Conservation (phyloP, 2,888 invertebrate species). For the Sarcophaga rosellei region DNA sequence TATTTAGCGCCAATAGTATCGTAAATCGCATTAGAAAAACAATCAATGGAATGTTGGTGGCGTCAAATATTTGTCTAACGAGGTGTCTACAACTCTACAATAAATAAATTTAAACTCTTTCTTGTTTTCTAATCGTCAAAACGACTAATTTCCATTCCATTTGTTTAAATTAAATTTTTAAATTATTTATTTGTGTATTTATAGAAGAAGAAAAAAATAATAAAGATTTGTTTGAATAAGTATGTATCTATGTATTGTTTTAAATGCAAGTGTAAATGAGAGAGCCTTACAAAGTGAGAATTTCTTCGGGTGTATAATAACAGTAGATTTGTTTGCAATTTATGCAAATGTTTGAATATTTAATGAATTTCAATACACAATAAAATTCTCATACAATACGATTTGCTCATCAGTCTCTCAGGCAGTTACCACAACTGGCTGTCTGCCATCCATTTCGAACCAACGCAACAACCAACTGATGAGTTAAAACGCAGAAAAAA, state of each 20-base stretch:
- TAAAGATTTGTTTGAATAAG: slow-evolving; percentile 44
- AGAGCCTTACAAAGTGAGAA: slow-evolving; percentile 3
- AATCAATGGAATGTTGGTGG: slow-evolving; percentile 54
- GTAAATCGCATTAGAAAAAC: slow-evolving; percentile 39
- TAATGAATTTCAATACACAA: slow-evolving; percentile 47
- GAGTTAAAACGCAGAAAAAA: background rate
- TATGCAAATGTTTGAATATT: slow-evolving; percentile 65
- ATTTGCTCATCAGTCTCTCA: no score
- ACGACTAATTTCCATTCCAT: slow-evolving; percentile 50
- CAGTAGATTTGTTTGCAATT: slow-evolving; percentile 55
- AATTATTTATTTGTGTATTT: background rate
- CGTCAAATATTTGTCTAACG: slow-evolving; percentile 67
- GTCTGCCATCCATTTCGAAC: slow-evolving; percentile 7
- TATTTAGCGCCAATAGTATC: background rate
- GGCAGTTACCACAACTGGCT: background rate
- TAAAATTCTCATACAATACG: background rate
- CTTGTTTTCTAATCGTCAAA: slow-evolving; percentile 13
- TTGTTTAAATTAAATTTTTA: slow-evolving; percentile 29
- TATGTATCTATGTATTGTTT: background rate
- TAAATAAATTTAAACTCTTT: slow-evolving; percentile 46
- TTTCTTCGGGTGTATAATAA: slow-evolving; percentile 29
- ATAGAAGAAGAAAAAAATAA: background rate
- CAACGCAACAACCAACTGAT: background rate
- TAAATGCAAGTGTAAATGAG: background rate
- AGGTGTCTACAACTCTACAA: slow-evolving; percentile 51